Evolutionary conservation across 2,113 vertebrate species (phyloP).

Genomic region (Macquaria ambigua): DNA sequence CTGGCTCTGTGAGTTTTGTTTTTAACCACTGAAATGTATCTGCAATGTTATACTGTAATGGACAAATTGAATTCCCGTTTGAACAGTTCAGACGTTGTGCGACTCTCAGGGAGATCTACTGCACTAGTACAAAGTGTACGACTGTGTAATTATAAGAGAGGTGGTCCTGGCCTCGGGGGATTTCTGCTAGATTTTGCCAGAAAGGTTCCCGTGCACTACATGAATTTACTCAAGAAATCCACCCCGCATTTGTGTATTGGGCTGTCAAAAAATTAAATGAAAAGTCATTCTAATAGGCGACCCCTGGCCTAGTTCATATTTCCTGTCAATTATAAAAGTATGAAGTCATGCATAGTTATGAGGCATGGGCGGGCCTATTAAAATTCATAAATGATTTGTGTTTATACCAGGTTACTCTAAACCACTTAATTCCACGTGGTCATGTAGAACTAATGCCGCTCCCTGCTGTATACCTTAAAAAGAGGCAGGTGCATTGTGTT

Average conservation of each 20-base stretch:
- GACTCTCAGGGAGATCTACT: slow-evolving; percentile 53
- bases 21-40: slow-evolving; percentile 34
- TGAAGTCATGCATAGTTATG: slow-evolving; percentile 99
- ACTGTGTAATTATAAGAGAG: slow-evolving; percentile 80
- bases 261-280: slow-evolving; percentile 99
- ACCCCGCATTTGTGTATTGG: slow-evolving; percentile 88
- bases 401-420: slow-evolving; percentile 85
- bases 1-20: slow-evolving; percentile 21
- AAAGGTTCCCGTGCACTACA: slow-evolving; percentile 84
- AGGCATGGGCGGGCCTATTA: slow-evolving; percentile 94
- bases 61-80: slow-evolving; percentile 48
- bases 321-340: slow-evolving; percentile 99
- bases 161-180: slow-evolving; percentile 75
- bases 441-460: slow-evolving; percentile 82
- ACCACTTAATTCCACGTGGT: slow-evolving; percentile 82
- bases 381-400: slow-evolving; percentile 98
- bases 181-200: slow-evolving; percentile 72
- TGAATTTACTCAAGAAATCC: slow-evolving; percentile 89
- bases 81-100: slow-evolving; percentile 35
- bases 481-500: slow-evolving; percentile 48
- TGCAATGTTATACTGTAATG: slow-evolving; percentile 19
- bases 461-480: slow-evolving; percentile 68
- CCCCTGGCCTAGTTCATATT: slow-evolving; percentile 99
- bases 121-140: slow-evolving; percentile 54
- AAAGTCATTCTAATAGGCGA: slow-evolving; percentile 99